A percentile compares a stretch with the other conserved stretches of the same genome.
Evolutionary conservation across 2,797 vertebrate species (phyloP).

Genomic region (Neoniphon sammara): DNA sequence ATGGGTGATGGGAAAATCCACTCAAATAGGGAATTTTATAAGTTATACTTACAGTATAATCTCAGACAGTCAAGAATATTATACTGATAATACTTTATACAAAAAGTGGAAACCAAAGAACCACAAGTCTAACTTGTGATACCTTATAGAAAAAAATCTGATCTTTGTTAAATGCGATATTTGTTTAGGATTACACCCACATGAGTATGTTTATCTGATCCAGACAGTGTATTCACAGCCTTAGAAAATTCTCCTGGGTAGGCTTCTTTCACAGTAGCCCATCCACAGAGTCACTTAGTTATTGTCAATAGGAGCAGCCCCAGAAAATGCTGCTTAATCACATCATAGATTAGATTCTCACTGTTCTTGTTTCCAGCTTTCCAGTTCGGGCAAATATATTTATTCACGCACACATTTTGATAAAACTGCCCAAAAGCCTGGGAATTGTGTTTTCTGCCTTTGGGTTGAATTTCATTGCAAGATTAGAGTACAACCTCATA

Average conservation of each 20-base stretch:
- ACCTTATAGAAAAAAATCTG: no score
- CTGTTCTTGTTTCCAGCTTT: not conserved
- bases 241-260: constrained; percentile 1
- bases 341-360: no score
- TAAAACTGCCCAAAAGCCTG: not conserved
- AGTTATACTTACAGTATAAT: not conserved
- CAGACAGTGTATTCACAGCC: not conserved
- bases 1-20: constrained; percentile 2
- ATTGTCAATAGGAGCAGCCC: constrained; percentile 10
- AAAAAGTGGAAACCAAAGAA: constrained; percentile 1
- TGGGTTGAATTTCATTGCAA: no score
- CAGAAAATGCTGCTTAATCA: not conserved
- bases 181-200: constrained; percentile 15
- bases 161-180: not conserved
- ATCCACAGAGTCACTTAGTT: constrained; percentile 1
- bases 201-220: constrained; percentile 36
- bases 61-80: not conserved
- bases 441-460: not conserved
- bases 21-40: not conserved
- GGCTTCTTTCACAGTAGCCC: not conserved
- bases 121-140: no score
- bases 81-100: not conserved
- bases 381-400: not conserved
- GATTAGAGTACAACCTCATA: not conserved
- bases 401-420: not conserved